Evolutionary conservation across 1,140 invertebrate species (phyloP).

Genomic region (Archivesica marissinica): DNA sequence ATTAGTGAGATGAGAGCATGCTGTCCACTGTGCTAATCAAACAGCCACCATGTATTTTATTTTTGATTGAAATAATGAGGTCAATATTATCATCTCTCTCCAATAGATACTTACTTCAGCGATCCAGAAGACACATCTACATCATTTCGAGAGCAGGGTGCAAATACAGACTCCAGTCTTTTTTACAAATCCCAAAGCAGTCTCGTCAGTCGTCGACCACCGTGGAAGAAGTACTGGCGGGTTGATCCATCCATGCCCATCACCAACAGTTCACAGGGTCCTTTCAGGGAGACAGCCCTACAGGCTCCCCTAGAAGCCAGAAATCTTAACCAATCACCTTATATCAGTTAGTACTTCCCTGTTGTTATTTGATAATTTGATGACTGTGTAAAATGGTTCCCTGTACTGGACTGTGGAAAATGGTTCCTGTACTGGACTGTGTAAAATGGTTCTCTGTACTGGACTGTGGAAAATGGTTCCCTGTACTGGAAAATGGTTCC

Average conservation of each 20-base stretch:
- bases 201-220: conserved; percentile 64
- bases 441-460: too few species aligned
- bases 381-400: too few species aligned
- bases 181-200: conserved; percentile 59
- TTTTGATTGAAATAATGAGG: too few species aligned
- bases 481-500: too few species aligned
- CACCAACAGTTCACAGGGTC: conserved; percentile 52
- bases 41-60: too few species aligned
- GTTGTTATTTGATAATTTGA: not conserved
- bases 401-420: too few species aligned
- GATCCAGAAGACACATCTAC: conserved; percentile 43
- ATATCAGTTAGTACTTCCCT: conserved; percentile 65
- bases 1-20: too few species aligned
- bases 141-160: conserved; percentile 55
- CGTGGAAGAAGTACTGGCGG: conserved; percentile 79
- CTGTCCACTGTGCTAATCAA: too few species aligned
- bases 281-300: conserved; percentile 79
- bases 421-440: too few species aligned
- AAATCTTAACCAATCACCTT: conserved; percentile 68
- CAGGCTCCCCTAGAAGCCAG: conserved; percentile 78
- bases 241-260: conserved; percentile 65
- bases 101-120: conserved; percentile 50
- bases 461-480: too few species aligned
- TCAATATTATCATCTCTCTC: too few species aligned
- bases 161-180: conserved; percentile 73